Percentiles rank a stretch among this genome's conserved stretches.
phyloP scores from a whole-genome alignment of 2,888 invertebrate genomes.

The Cantharis nigra region DNA sequence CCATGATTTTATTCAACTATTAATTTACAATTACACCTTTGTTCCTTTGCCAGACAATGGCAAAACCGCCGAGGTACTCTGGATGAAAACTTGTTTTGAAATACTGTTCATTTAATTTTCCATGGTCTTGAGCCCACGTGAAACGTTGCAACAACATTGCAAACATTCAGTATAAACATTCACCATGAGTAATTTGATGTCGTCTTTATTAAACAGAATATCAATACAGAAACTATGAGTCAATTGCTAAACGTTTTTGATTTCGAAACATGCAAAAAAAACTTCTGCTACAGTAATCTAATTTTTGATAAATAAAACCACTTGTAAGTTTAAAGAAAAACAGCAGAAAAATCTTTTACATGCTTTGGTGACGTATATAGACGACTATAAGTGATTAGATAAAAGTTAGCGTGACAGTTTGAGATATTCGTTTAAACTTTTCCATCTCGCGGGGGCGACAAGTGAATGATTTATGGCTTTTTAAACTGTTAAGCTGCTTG shows the following conservation, averaged over 20 bases:
- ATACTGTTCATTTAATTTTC: no score
- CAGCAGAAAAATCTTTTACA: slow-evolving; percentile 24
- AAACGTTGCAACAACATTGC: no score
- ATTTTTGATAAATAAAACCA: slow-evolving; percentile 10
- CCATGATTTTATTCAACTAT: no score
- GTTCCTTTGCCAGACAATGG: no score
- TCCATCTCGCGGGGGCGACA: slow-evolving; percentile 44
- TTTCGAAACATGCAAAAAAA: not conserved
- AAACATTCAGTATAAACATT: no score
- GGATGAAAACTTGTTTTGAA: no score
- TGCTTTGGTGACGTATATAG: slow-evolving; percentile 28
- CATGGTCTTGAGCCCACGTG: no score
- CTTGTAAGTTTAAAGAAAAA: slow-evolving; percentile 29
- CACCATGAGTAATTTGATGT: not conserved
- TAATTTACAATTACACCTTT: no score
- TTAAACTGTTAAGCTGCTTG: slow-evolving; percentile 40
- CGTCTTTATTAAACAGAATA: not conserved
- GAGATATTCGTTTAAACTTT: slow-evolving; percentile 47
- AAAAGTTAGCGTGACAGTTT: slow-evolving; percentile 39
- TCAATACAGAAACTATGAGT: not conserved
- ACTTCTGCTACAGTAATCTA: not conserved
- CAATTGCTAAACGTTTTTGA: no score
- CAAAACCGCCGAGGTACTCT: no score
- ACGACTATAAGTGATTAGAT: slow-evolving; percentile 31
- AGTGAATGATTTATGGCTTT: slow-evolving; percentile 45